Evolutionary conservation across 1,140 invertebrate species (phyloP).

Genomic region (Diuraphis noxia): DNA sequence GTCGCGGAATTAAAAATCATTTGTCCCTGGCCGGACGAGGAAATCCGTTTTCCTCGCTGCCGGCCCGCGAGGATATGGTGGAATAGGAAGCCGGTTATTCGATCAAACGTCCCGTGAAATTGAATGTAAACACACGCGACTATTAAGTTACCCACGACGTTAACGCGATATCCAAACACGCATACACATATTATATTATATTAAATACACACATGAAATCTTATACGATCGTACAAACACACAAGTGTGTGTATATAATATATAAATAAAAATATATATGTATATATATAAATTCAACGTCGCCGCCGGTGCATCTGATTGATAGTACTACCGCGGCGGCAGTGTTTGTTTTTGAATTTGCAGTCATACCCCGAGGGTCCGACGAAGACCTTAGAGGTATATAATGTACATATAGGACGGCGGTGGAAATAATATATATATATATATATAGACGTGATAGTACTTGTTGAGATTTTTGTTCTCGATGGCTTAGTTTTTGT

Average conservation of each 20-base stretch:
- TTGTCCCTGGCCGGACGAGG: slow-evolving; percentile 16
- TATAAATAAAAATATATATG: not conserved
- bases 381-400: not conserved
- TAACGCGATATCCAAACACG: slow-evolving; percentile 52
- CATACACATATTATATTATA: not conserved
- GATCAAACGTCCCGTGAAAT: slow-evolving; percentile 53
- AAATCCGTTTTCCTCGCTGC: slow-evolving; percentile 16
- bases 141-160: slow-evolving; percentile 49
- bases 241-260: not conserved
- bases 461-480: slow-evolving; percentile 48
- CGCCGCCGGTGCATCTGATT: slow-evolving; percentile 35
- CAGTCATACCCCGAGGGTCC: not conserved
- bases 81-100: slow-evolving; percentile 5
- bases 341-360: slow-evolving; percentile 50
- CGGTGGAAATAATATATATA: not conserved
- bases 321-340: slow-evolving; percentile 11
- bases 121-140: slow-evolving; percentile 50
- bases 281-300: not conserved
- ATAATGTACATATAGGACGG: not conserved
- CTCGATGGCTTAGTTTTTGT: not conserved
- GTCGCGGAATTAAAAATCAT: slow-evolving; percentile 46
- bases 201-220: slow-evolving; percentile 41
- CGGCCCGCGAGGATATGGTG: not conserved
- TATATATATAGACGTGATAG: not conserved
- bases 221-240: slow-evolving; percentile 23